phyloP scores from a whole-genome alignment of 2,797 vertebrate species.

The Alosa sapidissima region DNA sequence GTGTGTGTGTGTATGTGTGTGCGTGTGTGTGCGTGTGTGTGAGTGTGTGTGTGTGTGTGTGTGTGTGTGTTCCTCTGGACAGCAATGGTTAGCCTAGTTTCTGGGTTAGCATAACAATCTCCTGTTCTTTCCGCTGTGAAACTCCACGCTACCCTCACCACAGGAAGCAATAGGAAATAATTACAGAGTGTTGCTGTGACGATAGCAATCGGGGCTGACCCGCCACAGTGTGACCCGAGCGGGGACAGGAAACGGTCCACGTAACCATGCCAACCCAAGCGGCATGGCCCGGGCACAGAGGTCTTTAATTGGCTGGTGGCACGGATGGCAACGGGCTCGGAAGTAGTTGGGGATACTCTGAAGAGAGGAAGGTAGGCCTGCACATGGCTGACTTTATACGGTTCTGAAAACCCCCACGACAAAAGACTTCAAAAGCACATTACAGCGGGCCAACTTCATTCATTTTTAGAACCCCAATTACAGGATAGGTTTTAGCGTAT shows the following conservation, averaged over 20 bases:
- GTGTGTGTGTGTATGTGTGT: not conserved
- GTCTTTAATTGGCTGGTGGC: conserved; percentile 14
- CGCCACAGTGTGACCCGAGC: not conserved
- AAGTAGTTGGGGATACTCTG: not conserved
- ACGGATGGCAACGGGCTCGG: not conserved
- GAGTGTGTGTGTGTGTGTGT: too few species aligned
- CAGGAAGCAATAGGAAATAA: conserved; percentile 60
- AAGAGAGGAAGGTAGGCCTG: not conserved
- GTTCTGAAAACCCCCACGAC: not conserved
- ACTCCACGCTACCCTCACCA: conserved; percentile 2
- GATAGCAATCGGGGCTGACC: conserved; percentile 45
- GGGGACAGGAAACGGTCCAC: conserved; percentile 21
- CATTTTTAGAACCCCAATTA: not conserved
- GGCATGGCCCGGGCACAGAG: not conserved
- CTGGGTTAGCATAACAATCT: not conserved
- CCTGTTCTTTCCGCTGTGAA: not conserved
- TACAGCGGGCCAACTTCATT: not conserved
- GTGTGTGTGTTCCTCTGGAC: not conserved
- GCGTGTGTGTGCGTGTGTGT: not conserved
- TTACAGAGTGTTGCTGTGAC: conserved; percentile 39
- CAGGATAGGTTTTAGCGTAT: not conserved
- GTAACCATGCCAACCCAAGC: not conserved
- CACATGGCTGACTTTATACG: not conserved
- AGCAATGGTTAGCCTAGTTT: not conserved
- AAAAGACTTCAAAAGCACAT: not conserved